Conservation (phyloP, 2,888 invertebrate species). For the Acleris cristana region DNA sequence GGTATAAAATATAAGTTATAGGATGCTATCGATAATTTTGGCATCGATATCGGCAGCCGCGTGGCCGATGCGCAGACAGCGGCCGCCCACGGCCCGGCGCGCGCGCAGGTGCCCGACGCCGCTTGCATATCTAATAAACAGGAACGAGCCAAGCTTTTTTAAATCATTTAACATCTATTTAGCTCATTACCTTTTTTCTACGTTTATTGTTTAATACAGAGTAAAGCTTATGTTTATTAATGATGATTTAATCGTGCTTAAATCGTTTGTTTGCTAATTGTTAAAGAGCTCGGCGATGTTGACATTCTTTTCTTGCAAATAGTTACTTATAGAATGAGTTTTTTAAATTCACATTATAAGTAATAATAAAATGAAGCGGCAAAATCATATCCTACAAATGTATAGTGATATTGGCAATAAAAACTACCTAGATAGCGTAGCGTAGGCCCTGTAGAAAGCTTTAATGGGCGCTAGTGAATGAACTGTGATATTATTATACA, state of each 20-base stretch:
- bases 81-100: slow-evolving; percentile 65
- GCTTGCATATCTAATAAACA: slow-evolving; percentile 7
- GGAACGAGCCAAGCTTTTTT: slow-evolving; percentile 2
- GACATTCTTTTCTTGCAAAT: too few relatives aligned
- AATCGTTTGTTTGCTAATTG: too few relatives aligned
- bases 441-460: slow-evolving; percentile 64
- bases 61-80: slow-evolving; percentile 50
- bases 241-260: background rate
- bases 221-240: background rate
- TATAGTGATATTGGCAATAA: slow-evolving; percentile 31
- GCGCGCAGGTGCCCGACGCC: slow-evolving; percentile 55
- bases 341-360: slow-evolving; percentile 1
- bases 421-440: slow-evolving; percentile 24
- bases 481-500: slow-evolving; percentile 45
- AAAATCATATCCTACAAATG: slow-evolving; percentile 17
- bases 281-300: too few relatives aligned
- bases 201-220: background rate
- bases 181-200: slow-evolving; percentile 10
- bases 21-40: background rate
- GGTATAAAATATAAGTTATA: too few relatives aligned
- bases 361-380: slow-evolving; percentile 11
- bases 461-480: slow-evolving; percentile 76
- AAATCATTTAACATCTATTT: slow-evolving; percentile 10
- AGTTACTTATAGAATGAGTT: too few relatives aligned
- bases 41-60: slow-evolving; percentile 34